phyloP scores from a whole-genome alignment of 2,113 vertebrate species.

The Pholis gunnellus region DNA sequence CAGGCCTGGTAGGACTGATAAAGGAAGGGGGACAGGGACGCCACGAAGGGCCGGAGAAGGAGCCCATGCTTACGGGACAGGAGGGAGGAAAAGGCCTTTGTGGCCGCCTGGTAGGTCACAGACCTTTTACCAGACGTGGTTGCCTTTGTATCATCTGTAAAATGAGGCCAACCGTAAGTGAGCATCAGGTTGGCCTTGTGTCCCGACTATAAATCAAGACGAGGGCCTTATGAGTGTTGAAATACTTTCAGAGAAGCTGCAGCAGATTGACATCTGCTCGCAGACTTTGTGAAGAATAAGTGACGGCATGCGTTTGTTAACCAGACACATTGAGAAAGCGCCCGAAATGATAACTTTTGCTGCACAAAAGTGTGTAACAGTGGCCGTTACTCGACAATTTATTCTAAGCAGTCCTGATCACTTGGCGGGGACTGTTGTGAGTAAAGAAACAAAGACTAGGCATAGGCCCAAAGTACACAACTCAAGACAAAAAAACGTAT shows the following conservation, averaged over 20 bases:
- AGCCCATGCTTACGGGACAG: slow-evolving; percentile 69
- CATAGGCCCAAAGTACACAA: slow-evolving; percentile 46
- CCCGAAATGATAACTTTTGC: background rate
- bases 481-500: slow-evolving; percentile 54
- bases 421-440: slow-evolving; percentile 11
- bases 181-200: slow-evolving; percentile 87
- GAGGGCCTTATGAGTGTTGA: slow-evolving; percentile 85
- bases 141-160: slow-evolving; percentile 91
- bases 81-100: slow-evolving; percentile 86
- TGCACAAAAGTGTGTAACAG: slow-evolving; percentile 9
- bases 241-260: slow-evolving; percentile 76
- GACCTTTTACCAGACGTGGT: slow-evolving; percentile 88
- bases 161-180: slow-evolving; percentile 89
- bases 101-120: slow-evolving; percentile 88
- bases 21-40: slow-evolving; percentile 63
- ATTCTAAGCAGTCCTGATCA: background rate
- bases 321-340: background rate
- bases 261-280: slow-evolving; percentile 15
- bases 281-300: slow-evolving; percentile 2
- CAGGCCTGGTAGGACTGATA: slow-evolving; percentile 76
- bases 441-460: slow-evolving; percentile 49
- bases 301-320: background rate
- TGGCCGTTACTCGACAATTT: slow-evolving; percentile 16
- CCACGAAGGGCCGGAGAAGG: slow-evolving; percentile 57
- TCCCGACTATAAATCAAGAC: slow-evolving; percentile 80